These are phyloP conservation scores for Agrotis puta DNA, from an alignment of 2,888 invertebrate genomes.

Conservation along the genomic window DNA sequence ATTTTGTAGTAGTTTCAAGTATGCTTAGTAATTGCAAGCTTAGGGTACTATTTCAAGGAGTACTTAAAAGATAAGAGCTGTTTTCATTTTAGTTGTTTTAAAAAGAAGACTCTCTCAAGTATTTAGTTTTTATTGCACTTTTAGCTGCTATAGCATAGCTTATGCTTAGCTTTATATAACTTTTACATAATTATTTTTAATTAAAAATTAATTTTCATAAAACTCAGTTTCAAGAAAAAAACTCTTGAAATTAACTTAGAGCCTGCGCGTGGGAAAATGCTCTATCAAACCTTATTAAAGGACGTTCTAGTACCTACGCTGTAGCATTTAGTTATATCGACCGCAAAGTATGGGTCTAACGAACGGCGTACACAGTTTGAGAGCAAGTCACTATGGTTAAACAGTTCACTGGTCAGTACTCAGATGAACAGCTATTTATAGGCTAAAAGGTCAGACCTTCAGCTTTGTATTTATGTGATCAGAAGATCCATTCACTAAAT, in stretches of 20 bases:
- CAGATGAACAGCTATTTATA: constrained; percentile 31
- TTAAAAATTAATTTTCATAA: not conserved
- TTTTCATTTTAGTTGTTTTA: constrained; percentile 17
- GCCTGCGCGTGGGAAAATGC: constrained; percentile 49
- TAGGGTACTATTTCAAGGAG: not conserved
- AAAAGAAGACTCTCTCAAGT: not conserved
- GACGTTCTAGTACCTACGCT: constrained; percentile 21
- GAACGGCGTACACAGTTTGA: constrained; percentile 39
- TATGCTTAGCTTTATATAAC: no score
- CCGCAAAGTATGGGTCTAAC: constrained; percentile 19
- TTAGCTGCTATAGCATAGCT: not conserved
- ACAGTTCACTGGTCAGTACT: constrained; percentile 35
- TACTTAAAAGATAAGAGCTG: not conserved
- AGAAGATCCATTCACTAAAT: constrained; percentile 17
- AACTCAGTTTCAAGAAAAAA: constrained; percentile 6
- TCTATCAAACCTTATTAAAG: constrained; percentile 25
- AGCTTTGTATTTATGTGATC: constrained; percentile 28
- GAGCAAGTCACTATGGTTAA: constrained; percentile 49
- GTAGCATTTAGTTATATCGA: constrained; percentile 47
- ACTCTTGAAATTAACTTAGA: not conserved
- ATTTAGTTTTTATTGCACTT: not conserved
- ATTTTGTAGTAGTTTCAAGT: constrained; percentile 10
- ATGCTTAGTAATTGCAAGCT: constrained; percentile 19
- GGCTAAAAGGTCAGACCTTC: constrained; percentile 38
- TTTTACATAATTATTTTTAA: not conserved